Conservation (phyloP, 2,888 invertebrate genomes). For the Amorpha juglandis region DNA sequence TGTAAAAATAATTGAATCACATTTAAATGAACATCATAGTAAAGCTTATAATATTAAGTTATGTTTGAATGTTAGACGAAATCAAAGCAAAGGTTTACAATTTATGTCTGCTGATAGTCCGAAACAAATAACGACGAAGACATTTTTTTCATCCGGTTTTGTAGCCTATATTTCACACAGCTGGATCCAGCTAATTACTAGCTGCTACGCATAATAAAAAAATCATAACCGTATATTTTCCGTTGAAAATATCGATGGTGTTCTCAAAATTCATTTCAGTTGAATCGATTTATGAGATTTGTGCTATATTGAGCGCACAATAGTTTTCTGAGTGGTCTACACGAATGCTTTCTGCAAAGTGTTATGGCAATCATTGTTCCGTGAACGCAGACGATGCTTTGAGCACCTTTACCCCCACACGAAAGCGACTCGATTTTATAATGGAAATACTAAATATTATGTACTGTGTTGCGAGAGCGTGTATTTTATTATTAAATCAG, state of each 20-base stretch:
- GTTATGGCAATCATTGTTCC: conserved; percentile 38
- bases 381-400: conserved; percentile 31
- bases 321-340: conserved; percentile 28
- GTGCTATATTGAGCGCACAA: conserved; percentile 25
- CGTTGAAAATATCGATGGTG: background rate
- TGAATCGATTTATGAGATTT: conserved; percentile 5
- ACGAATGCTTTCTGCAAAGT: conserved; percentile 35
- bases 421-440: conserved; percentile 26
- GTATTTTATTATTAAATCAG: conserved; percentile 29
- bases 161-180: no score
- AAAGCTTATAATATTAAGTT: no score
- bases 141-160: no score
- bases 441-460: conserved; percentile 10
- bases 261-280: conserved; percentile 16
- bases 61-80: no score
- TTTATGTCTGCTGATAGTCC: no score
- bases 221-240: conserved; percentile 3
- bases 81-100: no score
- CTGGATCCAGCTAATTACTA: no score
- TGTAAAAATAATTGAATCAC: no score
- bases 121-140: no score
- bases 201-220: background rate
- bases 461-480: background rate
- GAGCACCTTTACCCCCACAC: conserved; percentile 31
- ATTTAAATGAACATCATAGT: no score